Evolutionary conservation across 2,113 vertebrate species (phyloP), one percentile per base, ranked within the genome.

Genomic region (Pseudolaguvia tuberculata): DNA sequence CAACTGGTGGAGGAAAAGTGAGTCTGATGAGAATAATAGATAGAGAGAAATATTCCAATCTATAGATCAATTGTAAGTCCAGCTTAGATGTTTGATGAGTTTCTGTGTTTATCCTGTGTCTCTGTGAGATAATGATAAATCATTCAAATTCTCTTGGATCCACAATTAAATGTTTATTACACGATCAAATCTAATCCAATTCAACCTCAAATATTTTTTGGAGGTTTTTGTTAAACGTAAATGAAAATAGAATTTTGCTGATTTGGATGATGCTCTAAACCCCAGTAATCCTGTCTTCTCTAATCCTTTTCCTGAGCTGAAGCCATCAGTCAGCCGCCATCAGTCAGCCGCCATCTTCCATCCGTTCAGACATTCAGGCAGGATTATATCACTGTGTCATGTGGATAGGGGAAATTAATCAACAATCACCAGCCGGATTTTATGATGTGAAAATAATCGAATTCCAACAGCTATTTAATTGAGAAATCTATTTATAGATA

Each of bases 1-100:
- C 97, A 99, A 81, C 1, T 99, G 86, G 93, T 98, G 85, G 95
- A 99, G 86, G 97, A 98, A 88, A 96, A 98, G 96, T 99, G 90
- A 98, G 97, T 98, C 88, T 13, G 10, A 14, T 42, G 23, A 14
- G 14, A 23, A 29, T 35, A 35, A 13, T 51, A 13, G 29, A 10
- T 17, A 25, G 8, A 42, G 2, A 8, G 9, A 2, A 65, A 67
- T 27, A 29, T 50, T 50, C 15, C 1, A 42, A 42, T 9, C 39
- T 42, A 42, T 42, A 42, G 1, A 25, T 47, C 14, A 10, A 4
- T 3, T 45, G n/a, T 45, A 47, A 47, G 3, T 63, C 20, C 42
- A 63, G 14, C 61, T 23, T 12, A 12, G 21, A n/a, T 1, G 4
- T 12, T 57, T 29, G 6, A 57, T n/a, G n/a, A n/a, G 25, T 15